These are phyloP conservation scores for Nephrotoma flavescens DNA, from an alignment of 2,888 invertebrate genomes.

Conservation along the genomic window DNA sequence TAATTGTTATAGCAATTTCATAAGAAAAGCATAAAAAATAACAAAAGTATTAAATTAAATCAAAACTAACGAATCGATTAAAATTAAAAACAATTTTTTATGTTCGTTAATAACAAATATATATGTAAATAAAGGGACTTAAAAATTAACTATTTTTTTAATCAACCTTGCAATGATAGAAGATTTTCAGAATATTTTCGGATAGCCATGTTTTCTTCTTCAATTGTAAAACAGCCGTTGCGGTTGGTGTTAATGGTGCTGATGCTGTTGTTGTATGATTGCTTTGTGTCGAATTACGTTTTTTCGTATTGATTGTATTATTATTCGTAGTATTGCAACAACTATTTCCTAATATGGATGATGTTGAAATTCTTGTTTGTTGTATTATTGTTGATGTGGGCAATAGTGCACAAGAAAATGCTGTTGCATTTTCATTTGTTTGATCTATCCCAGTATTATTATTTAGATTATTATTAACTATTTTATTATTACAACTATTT, in stretches of 20 bases:
- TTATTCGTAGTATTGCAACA: background rate
- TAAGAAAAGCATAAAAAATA: background rate
- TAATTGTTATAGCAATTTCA: background rate
- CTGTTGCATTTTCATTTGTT: conserved; percentile 2
- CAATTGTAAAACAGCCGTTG: conserved; percentile 21
- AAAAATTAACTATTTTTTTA: background rate
- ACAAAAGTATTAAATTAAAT: background rate
- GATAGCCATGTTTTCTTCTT: conserved; percentile 22
- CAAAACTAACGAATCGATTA: background rate
- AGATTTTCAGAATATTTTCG: conserved; percentile 21
- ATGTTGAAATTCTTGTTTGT: background rate
- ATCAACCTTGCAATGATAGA: conserved; percentile 20
- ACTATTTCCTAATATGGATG: background rate
- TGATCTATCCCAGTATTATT: background rate
- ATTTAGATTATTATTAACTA: background rate
- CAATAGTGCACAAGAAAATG: background rate
- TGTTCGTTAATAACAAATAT: background rate
- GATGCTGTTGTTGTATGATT: conserved; percentile 1
- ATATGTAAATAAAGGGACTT: background rate
- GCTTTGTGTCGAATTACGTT: conserved; percentile 1
- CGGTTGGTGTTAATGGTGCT: conserved; percentile 20
- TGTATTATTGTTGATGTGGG: background rate
- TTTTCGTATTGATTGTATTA: conserved; percentile 4
- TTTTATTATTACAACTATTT: background rate
- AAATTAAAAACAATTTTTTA: background rate